phyloP scores from a whole-genome alignment of 2,113 vertebrate genomes.

The Atractosteus spatula region DNA sequence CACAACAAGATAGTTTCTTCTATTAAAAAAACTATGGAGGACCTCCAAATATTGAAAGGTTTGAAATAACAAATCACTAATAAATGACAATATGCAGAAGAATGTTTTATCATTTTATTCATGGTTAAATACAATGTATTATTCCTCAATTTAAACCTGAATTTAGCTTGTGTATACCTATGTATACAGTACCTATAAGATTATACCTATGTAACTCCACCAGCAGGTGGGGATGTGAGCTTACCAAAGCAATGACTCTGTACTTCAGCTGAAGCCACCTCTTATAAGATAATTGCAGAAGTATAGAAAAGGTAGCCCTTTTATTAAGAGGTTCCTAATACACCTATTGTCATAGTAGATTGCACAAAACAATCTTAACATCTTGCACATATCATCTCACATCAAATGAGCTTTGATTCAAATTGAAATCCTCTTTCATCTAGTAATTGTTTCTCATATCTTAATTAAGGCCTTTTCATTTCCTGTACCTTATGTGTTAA shows the following conservation, averaged over 20 bases:
- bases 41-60: too few species aligned
- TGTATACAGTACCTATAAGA: too few species aligned
- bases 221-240: constrained; percentile 33
- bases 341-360: constrained; percentile 11
- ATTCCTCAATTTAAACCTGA: too few species aligned
- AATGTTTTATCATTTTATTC: too few species aligned
- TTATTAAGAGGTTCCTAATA: neutral
- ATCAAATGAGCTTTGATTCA: constrained; percentile 39
- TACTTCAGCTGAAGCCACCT: neutral
- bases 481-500: too few species aligned
- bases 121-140: too few species aligned
- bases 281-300: neutral
- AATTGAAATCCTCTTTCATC: constrained; percentile 37
- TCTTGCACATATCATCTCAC: constrained; percentile 26
- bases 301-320: neutral
- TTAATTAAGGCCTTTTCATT: constrained; percentile 41
- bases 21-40: too few species aligned
- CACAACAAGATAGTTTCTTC: too few species aligned
- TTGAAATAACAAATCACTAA: too few species aligned
- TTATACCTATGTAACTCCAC: neutral
- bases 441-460: constrained; percentile 36
- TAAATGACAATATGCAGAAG: too few species aligned
- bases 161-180: too few species aligned
- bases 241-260: constrained; percentile 10
- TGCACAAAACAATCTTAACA: constrained; percentile 11